Evolutionary conservation across 2,113 vertebrate species (phyloP).

Genomic region (Chascanopsetta lugubris): DNA sequence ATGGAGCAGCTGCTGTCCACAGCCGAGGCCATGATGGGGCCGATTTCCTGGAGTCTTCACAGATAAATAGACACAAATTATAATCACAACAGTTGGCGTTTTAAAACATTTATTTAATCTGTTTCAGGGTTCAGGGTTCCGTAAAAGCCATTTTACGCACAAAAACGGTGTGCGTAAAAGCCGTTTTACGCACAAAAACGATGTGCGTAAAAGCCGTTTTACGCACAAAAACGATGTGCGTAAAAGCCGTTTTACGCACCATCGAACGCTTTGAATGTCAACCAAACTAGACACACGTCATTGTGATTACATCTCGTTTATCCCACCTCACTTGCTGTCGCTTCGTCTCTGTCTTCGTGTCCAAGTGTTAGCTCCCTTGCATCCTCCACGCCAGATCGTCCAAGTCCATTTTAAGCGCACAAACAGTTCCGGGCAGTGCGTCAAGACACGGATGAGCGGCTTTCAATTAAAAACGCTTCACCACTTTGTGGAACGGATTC

Average conservation of each 20-base stretch:
- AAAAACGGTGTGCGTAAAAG: too few species aligned
- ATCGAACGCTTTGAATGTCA: too few species aligned
- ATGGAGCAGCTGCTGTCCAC: constrained; percentile 71
- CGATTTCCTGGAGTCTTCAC: constrained; percentile 35
- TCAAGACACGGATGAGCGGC: constrained; percentile 53
- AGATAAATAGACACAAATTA: constrained; percentile 1
- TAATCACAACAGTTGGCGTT: too few species aligned
- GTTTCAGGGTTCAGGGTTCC: too few species aligned
- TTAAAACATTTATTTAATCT: too few species aligned
- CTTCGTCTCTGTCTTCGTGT: constrained; percentile 26
- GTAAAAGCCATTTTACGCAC: too few species aligned
- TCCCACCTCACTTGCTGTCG: constrained; percentile 51
- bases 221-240: too few species aligned
- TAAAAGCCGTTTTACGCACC: too few species aligned
- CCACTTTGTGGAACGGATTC: constrained; percentile 11
- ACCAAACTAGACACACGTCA: too few species aligned
- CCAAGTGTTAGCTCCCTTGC: constrained; percentile 55
- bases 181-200: too few species aligned
- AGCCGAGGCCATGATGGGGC: constrained; percentile 59
- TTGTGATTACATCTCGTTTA: constrained; percentile 40
- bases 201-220: too few species aligned
- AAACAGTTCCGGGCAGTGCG: constrained; percentile 46
- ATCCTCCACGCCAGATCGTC: constrained; percentile 60
- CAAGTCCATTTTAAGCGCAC: constrained; percentile 70
- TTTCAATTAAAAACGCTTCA: constrained; percentile 34